Conservation (phyloP, 2,113 vertebrate genomes). For the Oxyruncus cristatus region DNA sequence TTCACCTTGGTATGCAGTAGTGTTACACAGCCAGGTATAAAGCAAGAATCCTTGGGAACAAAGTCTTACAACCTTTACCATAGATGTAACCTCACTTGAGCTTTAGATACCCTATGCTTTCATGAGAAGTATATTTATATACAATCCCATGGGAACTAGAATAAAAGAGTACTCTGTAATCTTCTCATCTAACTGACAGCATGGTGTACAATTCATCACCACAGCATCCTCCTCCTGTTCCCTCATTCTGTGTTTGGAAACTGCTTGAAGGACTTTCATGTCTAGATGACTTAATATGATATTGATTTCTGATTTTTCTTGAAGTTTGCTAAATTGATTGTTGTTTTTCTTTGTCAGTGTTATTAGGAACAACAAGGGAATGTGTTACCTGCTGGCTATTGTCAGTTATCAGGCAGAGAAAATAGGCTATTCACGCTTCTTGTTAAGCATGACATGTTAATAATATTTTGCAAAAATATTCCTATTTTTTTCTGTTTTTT, state of each 20-base stretch:
- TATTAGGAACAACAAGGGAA: neutral
- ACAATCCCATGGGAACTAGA: neutral
- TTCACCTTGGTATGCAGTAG: neutral
- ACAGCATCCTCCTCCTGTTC: neutral
- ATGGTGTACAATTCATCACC: neutral
- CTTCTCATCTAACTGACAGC: neutral
- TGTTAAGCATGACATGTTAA: neutral
- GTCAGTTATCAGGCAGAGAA: neutral
- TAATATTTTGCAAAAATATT: neutral
- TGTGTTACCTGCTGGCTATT: neutral
- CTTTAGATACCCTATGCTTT: neutral
- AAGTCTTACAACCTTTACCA: neutral
- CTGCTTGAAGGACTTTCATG: neutral
- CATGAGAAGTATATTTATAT: neutral
- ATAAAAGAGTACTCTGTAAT: neutral
- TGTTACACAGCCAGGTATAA: neutral
- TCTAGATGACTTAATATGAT: neutral
- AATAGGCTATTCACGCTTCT: neutral
- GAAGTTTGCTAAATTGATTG: neutral
- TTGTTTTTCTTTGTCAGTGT: neutral
- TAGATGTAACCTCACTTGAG: neutral
- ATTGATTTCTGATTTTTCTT: conserved; percentile 19
- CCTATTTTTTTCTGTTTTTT: neutral
- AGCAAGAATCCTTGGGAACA: neutral
- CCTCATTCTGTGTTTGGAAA: neutral